A percentile compares a stretch with the other conserved stretches of the same genome.
Evolutionary conservation across 1,140 invertebrate genomes (phyloP).

Genomic region (Zaprionus tsacasi): DNA sequence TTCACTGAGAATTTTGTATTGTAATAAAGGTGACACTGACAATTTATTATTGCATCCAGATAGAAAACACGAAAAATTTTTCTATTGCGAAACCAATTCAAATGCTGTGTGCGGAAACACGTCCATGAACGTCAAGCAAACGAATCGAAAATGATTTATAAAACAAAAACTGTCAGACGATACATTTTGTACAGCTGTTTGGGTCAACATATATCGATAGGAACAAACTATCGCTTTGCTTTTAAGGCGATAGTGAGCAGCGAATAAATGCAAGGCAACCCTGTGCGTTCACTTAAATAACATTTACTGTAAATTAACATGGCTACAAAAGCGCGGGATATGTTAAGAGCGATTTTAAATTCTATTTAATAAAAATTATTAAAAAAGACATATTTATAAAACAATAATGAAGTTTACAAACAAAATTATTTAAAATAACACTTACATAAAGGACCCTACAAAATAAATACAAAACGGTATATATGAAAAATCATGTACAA

Average conservation of each 20-base stretch:
- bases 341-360: not conserved
- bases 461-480: not conserved
- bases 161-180: constrained; percentile 58
- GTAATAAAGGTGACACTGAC: constrained; percentile 55
- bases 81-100: constrained; percentile 74
- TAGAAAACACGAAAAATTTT: constrained; percentile 76
- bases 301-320: not conserved
- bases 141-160: constrained; percentile 76
- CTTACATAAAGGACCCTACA: not conserved
- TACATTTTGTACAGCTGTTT: constrained; percentile 40
- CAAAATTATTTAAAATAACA: not conserved
- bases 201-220: constrained; percentile 19
- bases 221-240: not conserved
- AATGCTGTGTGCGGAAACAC: constrained; percentile 64
- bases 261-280: not conserved
- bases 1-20: constrained; percentile 76
- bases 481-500: not conserved
- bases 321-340: not conserved
- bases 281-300: not conserved
- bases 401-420: too few species aligned
- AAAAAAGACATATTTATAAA: not conserved
- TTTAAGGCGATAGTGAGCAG: not conserved
- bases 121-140: constrained; percentile 73
- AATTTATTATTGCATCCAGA: constrained; percentile 72
- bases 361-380: not conserved